These are phyloP conservation scores for Oikopleura albicans DNA, from an alignment of 23 tunicate genomes.

Conservation along the genomic window DNA sequence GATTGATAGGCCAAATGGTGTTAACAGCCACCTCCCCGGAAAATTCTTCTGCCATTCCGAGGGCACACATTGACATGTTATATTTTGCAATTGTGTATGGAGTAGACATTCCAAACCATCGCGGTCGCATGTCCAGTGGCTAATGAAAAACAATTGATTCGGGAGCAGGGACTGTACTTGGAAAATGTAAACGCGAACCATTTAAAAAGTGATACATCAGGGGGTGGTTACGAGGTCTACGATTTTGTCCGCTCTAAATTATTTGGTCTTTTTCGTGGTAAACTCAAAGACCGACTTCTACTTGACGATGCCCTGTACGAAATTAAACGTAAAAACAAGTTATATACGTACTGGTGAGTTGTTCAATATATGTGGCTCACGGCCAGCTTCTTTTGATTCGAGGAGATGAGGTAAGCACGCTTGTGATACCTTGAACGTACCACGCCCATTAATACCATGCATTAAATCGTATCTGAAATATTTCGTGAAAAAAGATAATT, in stretches of 20 bases:
- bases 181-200: no score
- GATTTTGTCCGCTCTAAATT: no score
- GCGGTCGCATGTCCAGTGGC: slow-evolving; percentile 71
- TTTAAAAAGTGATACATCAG: no score
- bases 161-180: neutral
- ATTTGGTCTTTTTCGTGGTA: no score
- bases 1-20: slow-evolving; percentile 86
- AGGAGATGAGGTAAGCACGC: slow-evolving; percentile 60
- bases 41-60: slow-evolving; percentile 40
- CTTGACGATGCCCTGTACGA: no score
- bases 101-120: slow-evolving; percentile 81
- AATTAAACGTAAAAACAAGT: no score
- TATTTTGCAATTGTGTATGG: slow-evolving; percentile 85
- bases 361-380: slow-evolving; percentile 70
- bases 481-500: neutral
- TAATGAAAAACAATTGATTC: neutral
- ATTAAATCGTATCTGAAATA: slow-evolving; percentile 42
- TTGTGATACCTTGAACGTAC: slow-evolving; percentile 51
- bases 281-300: no score
- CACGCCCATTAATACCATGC: slow-evolving; percentile 77
- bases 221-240: no score
- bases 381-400: slow-evolving; percentile 48
- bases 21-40: slow-evolving; percentile 52
- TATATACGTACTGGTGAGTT: slow-evolving; percentile 34
- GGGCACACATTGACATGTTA: slow-evolving; percentile 88